Percentiles rank a stretch among this genome's conserved stretches.
Conservation (phyloP, 1,140 invertebrate species). For the Ceratitis capitata region DNA sequence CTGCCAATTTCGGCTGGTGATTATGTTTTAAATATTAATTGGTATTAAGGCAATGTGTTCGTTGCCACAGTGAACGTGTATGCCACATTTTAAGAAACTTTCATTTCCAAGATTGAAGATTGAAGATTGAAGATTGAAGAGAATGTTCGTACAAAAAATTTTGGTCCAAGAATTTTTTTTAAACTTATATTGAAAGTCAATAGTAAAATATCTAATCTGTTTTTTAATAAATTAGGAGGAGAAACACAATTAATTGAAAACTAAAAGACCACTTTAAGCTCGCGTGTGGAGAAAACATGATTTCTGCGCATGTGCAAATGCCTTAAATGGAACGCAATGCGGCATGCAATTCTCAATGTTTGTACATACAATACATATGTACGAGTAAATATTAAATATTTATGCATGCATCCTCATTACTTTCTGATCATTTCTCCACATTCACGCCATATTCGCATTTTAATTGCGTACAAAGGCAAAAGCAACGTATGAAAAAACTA, state of each 20-base stretch:
- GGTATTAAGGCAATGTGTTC: background rate
- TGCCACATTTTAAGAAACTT: background rate
- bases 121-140: too few species aligned
- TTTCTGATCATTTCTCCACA: background rate
- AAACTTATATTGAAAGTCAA: too few species aligned
- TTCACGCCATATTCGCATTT: slow-evolving; percentile 6
- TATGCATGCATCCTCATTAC: background rate
- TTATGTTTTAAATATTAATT: background rate
- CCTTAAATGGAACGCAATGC: background rate
- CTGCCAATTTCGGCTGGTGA: background rate
- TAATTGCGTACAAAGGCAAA: slow-evolving; percentile 22
- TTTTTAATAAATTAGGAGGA: too few species aligned
- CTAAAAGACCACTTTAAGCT: too few species aligned
- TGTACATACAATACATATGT: background rate
- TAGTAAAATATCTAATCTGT: too few species aligned
- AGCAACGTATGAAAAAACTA: too few species aligned
- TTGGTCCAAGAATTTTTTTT: too few species aligned
- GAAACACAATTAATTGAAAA: too few species aligned
- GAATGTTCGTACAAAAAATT: too few species aligned
- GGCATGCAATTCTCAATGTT: background rate
- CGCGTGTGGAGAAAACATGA: background rate
- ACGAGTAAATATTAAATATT: too few species aligned
- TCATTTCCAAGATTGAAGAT: too few species aligned
- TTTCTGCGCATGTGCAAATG: background rate
- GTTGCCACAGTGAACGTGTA: background rate